phyloP scores from a whole-genome alignment of 1,140 invertebrate genomes.

The Sarcophaga bullata region DNA sequence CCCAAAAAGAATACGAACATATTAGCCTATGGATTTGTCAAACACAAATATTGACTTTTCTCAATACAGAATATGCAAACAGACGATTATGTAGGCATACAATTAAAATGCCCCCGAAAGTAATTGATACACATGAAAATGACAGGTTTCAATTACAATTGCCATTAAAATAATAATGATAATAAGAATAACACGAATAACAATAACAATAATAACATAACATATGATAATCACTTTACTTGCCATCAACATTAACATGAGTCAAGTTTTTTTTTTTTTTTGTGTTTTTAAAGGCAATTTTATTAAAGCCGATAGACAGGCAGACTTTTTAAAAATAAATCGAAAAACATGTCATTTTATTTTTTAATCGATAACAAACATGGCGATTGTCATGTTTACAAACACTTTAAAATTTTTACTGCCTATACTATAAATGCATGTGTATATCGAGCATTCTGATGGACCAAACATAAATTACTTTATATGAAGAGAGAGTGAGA shows the following conservation, averaged over 20 bases:
- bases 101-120: conserved; percentile 30
- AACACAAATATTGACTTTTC: conserved; percentile 31
- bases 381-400: conserved; percentile 41
- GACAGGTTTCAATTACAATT: conserved; percentile 38
- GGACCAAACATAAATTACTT: too few relatives aligned
- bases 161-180: conserved; percentile 23
- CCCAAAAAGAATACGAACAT: neutral
- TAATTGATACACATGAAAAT: conserved; percentile 38
- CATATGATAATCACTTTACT: neutral
- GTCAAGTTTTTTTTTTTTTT: neutral
- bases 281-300: too few relatives aligned
- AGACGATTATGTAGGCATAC: neutral
- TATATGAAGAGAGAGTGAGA: too few relatives aligned
- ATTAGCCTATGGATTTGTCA: conserved; percentile 31
- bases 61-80: neutral
- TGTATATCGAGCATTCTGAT: too few relatives aligned
- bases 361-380: conserved; percentile 16
- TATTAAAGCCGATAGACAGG: neutral
- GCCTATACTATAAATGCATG: neutral
- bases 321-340: neutral
- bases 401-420: conserved; percentile 4
- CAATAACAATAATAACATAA: too few relatives aligned
- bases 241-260: neutral
- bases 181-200: too few relatives aligned
- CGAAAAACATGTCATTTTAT: conserved; percentile 4